Evolutionary conservation across 2,797 vertebrate genomes (phyloP), one percentile per base, ranked within the genome.

Genomic region (Helicolenus hilgendorfi): DNA sequence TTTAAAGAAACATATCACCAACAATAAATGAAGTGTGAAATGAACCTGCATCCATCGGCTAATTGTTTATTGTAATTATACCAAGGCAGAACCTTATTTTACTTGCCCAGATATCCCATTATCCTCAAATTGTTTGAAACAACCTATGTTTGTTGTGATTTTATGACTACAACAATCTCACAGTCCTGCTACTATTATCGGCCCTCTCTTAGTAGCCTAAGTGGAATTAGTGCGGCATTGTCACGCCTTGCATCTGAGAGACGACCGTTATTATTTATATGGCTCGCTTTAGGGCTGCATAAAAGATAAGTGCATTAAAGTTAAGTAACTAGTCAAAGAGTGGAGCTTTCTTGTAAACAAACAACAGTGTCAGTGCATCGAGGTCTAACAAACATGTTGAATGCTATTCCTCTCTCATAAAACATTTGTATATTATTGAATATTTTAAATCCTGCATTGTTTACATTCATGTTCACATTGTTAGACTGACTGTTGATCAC

Each of bases 11-110:
- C 64, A 22, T 11, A n/a, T 15, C 62, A 22, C 20, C 22, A 45
- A 55, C 59, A 56, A 11, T 64, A 74, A 80, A 87, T 75, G 62
- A 31, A 83, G 77, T 22, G 6, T 63, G 62, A 72, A 82, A 73
- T 75, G 7, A 86, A 84, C 59, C 38, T 76, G 26, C 29, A 56
- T 55, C 31, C 27, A 53, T 36, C 2, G 5, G 53, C 3, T 76
- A 18, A 45, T 67, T 59, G 49, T 79, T 29, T 53, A 69, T 62
- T 69, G 45, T 29, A 55, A 85, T 71, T 11, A 56, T 6, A 14
- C 13, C 20, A 29, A 38, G 6, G 33, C 27, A 29, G 13, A 45
- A n/a, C 1, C 24, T 71, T 63, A 60, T 74, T 53, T 10, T 2
- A 13, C 7, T 55, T 22, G 5, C 15, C 4, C n/a, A 74, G 22